These are phyloP conservation scores for Euplagia quadripunctaria DNA, from an alignment of 2,888 invertebrate species.

Conservation along the genomic window DNA sequence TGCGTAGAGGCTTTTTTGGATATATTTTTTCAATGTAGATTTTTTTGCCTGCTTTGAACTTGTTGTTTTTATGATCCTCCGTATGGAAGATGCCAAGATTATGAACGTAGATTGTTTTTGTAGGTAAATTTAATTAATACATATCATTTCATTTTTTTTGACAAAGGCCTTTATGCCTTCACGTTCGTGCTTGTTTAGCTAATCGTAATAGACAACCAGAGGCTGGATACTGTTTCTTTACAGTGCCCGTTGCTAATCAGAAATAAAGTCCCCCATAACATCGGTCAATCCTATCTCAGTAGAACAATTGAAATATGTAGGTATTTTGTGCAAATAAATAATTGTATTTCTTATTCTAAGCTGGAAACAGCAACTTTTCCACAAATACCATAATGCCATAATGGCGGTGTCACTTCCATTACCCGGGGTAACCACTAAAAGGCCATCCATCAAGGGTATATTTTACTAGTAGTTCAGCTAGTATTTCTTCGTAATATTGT, in stretches of 20 bases:
- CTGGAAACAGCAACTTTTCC: no score
- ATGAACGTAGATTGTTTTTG: not conserved
- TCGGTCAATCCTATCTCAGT: no score
- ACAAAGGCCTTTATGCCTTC: not conserved
- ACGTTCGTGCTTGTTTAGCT: not conserved
- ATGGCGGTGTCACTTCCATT: no score
- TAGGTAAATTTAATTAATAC: not conserved
- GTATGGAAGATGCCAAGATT: not conserved
- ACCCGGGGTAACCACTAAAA: no score
- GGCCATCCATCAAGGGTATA: no score
- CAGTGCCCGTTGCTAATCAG: no score
- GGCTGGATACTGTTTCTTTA: not conserved
- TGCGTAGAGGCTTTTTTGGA: slow-evolving; percentile 19
- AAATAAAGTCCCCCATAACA: not conserved
- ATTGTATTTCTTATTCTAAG: no score
- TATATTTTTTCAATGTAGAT: not conserved
- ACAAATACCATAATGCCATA: no score
- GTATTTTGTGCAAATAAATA: no score
- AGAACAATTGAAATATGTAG: no score
- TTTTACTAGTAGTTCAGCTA: no score
- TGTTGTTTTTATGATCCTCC: not conserved
- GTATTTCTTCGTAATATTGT: no score
- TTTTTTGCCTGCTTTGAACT: not conserved
- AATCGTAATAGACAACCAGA: not conserved
- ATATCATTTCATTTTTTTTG: not conserved